Evolutionary conservation across 2,797 vertebrate genomes (phyloP), one percentile per base, ranked within the genome.

Genomic region (Tokudaia tokunoshimensis): DNA sequence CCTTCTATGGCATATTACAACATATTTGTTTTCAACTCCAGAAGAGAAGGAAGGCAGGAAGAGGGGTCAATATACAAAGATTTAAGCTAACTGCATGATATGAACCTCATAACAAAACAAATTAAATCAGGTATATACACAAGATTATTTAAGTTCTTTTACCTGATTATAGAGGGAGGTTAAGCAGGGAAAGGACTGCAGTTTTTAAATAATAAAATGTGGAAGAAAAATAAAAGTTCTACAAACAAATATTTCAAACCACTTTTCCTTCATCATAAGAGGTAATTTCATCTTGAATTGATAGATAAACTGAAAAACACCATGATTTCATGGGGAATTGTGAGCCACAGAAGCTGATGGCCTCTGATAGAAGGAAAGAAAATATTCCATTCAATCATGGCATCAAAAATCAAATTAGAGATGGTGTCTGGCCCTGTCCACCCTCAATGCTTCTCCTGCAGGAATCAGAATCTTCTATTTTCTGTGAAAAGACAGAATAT

Each of bases 1-100:
- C 80, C 13, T 90, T 67, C 41, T 76, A 19, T 85, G n/a, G 74
- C 0, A 22, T 87, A 83, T 87, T 96, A 87, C 82, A 67, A 91
- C 65, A 78, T 20, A 37, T 11, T 50, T 26, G 12, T 26, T 29
- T 41, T 10, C 15, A 41, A 86, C 4, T 52, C 22, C 12, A 52
- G 34, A 37, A 37, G 22, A 26, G 13, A 4, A n/a, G 47, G 34
- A 50, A 26, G 13, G 13, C 47, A 72, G 47, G 3, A 37, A 13
- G 13, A 55, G 47, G 37, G 34, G 12, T 50, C 7, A 55, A 70
- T 15, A n/a, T 15, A 26, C 9, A 55, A 70, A 37, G 34, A 17
- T 72, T 37, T 37, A 37, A 22, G 20, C 83, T 3, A 24, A 20
- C 12, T 70, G 20, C 13, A 26, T n/a, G 37, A 37, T 13, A 37